Evolutionary conservation across 2,113 vertebrate genomes (phyloP).

Genomic region (Sinocyclocheilus maitianheensis): DNA sequence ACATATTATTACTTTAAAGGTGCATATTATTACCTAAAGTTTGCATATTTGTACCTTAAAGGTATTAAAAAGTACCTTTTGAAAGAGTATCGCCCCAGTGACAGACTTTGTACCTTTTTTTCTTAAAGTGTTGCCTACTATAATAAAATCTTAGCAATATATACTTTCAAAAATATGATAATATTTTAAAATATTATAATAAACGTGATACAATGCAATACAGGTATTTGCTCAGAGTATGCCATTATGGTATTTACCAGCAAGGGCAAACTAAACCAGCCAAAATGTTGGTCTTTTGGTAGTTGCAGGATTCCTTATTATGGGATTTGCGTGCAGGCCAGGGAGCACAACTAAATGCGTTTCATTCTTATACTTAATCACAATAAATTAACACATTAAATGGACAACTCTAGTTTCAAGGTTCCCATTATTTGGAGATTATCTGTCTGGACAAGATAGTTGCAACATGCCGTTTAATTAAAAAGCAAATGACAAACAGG

Average conservation of each 20-base stretch:
- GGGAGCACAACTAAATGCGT: background rate
- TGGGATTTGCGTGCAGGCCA: background rate
- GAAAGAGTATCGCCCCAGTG: background rate
- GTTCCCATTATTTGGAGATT: conserved; percentile 18
- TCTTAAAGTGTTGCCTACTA: background rate
- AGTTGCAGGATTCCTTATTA: background rate
- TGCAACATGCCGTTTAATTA: conserved; percentile 12
- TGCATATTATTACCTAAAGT: too few relatives aligned
- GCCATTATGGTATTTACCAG: background rate
- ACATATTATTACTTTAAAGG: background rate
- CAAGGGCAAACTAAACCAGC: background rate
- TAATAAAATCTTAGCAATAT: background rate
- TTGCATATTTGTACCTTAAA: too few relatives aligned
- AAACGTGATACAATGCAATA: too few relatives aligned
- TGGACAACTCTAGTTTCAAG: conserved; percentile 3
- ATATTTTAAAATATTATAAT: too few relatives aligned
- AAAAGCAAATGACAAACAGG: conserved; percentile 11
- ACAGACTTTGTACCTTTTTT: background rate
- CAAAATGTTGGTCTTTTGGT: background rate
- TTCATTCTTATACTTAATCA: background rate
- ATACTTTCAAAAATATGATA: too few relatives aligned
- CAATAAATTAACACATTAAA: background rate
- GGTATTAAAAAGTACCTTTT: too few relatives aligned
- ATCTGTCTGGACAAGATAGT: background rate
- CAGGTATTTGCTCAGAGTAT: background rate